A percentile compares a stretch with the other conserved stretches of the same genome.
These are phyloP conservation scores for Columbina picui DNA, from an alignment of 2,113 vertebrate genomes.

Conservation along the genomic window DNA sequence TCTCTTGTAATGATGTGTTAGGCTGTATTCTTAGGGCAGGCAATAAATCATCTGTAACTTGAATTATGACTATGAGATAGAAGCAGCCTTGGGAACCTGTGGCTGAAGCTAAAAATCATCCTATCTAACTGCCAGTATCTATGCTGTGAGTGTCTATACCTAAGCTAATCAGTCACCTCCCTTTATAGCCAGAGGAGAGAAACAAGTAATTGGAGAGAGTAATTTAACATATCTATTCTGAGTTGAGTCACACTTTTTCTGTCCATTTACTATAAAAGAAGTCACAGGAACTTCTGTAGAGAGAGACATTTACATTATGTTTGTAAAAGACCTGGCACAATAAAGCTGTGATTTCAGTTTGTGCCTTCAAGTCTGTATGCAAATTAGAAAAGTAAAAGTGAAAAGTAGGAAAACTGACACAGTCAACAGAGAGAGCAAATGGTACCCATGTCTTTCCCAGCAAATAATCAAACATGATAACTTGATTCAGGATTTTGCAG, in stretches of 20 bases:
- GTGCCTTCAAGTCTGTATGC: background rate
- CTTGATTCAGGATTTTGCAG: background rate
- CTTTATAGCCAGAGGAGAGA: slow-evolving; percentile 6
- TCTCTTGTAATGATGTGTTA: background rate
- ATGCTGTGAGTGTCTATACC: background rate
- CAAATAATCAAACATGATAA: background rate
- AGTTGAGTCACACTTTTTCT: slow-evolving; percentile 25
- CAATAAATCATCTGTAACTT: background rate
- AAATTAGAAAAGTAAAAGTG: background rate
- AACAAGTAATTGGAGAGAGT: slow-evolving; percentile 21
- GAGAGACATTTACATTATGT: background rate
- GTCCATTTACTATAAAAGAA: background rate
- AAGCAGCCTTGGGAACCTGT: background rate
- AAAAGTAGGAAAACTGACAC: background rate
- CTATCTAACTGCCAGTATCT: background rate
- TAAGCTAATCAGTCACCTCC: background rate
- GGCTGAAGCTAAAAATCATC: slow-evolving; percentile 1
- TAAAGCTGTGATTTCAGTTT: slow-evolving; percentile 1
- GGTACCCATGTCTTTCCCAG: background rate
- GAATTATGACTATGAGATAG: background rate
- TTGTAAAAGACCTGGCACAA: background rate
- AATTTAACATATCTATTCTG: slow-evolving; percentile 38
- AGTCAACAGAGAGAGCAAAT: background rate
- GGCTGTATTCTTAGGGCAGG: background rate
- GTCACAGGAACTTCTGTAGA: background rate